A percentile compares a stretch with the other conserved stretches of the same genome.
These are phyloP conservation scores for Yoshiicerus persimilis DNA, from an alignment of 1,140 invertebrate genomes.

Conservation along the genomic window DNA sequence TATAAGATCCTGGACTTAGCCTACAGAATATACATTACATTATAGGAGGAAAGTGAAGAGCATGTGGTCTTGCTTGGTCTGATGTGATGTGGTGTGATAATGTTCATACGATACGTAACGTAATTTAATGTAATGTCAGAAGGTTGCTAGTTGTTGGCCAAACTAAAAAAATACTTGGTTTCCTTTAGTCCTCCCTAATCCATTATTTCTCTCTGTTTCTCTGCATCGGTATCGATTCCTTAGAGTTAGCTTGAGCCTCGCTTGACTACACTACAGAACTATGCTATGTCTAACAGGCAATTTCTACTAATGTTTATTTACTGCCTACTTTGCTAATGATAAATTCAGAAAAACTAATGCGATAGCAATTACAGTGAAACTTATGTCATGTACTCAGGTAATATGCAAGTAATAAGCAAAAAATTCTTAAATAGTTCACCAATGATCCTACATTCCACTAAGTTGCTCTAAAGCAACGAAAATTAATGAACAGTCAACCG, in stretches of 20 bases:
- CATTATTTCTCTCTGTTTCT: slow-evolving; percentile 16
- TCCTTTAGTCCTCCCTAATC: slow-evolving; percentile 12
- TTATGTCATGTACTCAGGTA: neutral
- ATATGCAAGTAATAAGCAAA: neutral
- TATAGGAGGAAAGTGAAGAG: neutral
- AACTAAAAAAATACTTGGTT: slow-evolving; percentile 14
- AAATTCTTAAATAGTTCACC: too few species aligned
- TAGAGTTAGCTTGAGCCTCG: neutral
- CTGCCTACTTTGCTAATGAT: neutral
- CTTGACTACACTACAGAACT: neutral
- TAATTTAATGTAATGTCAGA: neutral
- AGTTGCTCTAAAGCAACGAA: neutral
- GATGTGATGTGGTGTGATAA: neutral
- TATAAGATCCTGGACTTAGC: too few species aligned
- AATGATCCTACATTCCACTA: neutral
- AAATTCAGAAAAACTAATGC: neutral
- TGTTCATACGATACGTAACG: neutral
- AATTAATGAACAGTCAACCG: neutral
- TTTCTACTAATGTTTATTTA: neutral
- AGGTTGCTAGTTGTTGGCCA: neutral
- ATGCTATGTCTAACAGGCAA: neutral
- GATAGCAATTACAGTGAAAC: neutral
- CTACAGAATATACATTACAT: neutral
- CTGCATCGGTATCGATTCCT: neutral
- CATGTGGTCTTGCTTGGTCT: neutral